phyloP scores from a whole-genome alignment of 2,888 invertebrate genomes.

The Pachymerium ferrugineum region DNA sequence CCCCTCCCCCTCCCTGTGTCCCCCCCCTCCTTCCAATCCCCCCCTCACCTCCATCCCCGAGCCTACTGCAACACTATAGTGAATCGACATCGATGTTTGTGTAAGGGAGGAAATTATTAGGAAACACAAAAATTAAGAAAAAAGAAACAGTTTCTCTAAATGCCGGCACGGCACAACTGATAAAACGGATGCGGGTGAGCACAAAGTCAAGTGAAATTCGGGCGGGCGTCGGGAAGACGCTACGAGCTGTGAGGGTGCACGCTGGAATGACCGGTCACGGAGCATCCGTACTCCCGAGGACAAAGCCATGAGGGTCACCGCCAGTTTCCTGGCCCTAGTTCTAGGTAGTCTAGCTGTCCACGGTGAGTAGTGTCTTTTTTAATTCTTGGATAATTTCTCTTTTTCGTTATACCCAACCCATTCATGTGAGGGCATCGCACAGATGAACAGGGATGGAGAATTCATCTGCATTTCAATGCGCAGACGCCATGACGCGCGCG shows the following conservation, averaged over 20 bases:
- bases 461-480: constrained; percentile 30
- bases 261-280: constrained; percentile 37
- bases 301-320: constrained; percentile 37
- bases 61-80: constrained; percentile 28
- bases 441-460: neutral
- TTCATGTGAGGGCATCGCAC: neutral
- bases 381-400: neutral
- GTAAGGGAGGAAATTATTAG: neutral
- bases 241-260: constrained; percentile 29
- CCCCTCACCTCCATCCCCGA: constrained; percentile 17
- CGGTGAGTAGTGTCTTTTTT: constrained; percentile 22
- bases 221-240: constrained; percentile 11
- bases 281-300: constrained; percentile 34
- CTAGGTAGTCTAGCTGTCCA: constrained; percentile 36
- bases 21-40: constrained; percentile 34
- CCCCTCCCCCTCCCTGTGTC: constrained; percentile 30
- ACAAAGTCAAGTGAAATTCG: neutral
- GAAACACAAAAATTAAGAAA: neutral
- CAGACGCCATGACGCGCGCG: constrained; percentile 29
- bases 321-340: constrained; percentile 35
- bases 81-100: constrained; percentile 31
- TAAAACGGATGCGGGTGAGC: constrained; percentile 10
- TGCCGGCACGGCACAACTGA: neutral
- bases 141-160: neutral
- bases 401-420: neutral